Evolutionary conservation across 2,113 vertebrate species (phyloP).

Genomic region (Corythoichthys haematopterus): DNA sequence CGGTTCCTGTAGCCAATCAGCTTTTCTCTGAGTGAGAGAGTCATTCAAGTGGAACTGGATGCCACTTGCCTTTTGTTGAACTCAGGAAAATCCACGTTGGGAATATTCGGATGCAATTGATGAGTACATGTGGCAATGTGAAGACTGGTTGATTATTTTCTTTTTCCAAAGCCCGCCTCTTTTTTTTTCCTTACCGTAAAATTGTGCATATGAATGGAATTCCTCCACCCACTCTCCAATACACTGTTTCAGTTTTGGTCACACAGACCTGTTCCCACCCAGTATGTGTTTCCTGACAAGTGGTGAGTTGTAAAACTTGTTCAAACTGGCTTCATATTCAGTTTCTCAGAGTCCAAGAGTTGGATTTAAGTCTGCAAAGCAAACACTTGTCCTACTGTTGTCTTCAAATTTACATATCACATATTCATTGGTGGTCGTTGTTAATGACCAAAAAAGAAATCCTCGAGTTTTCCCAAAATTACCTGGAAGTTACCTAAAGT

Average conservation of each 20-base stretch:
- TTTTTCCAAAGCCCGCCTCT: not conserved
- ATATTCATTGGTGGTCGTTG: too few species aligned
- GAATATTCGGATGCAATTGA: not conserved
- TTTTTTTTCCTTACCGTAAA: conserved; percentile 1
- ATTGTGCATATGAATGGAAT: conserved; percentile 12
- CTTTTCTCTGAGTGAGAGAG: not conserved
- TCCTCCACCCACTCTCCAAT: conserved; percentile 10
- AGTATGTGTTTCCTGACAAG: conserved; percentile 15
- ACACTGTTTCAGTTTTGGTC: conserved; percentile 24
- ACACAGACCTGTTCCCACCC: conserved; percentile 30
- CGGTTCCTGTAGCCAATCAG: conserved; percentile 40
- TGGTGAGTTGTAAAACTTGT: conserved; percentile 34
- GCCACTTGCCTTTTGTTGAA: conserved; percentile 11
- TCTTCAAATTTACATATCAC: too few species aligned
- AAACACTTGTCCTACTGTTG: too few species aligned
- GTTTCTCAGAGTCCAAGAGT: not conserved
- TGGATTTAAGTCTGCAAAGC: not conserved
- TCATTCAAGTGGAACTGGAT: conserved; percentile 13
- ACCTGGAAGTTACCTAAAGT: too few species aligned
- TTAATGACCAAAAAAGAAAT: too few species aligned
- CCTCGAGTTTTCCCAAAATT: too few species aligned
- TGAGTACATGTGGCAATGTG: conserved; percentile 30
- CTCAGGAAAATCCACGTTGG: not conserved
- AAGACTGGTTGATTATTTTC: not conserved
- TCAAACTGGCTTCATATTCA: conserved; percentile 32